phyloP scores from a whole-genome alignment of 2,797 vertebrate species.

The Lagorchestes hirsutus region DNA sequence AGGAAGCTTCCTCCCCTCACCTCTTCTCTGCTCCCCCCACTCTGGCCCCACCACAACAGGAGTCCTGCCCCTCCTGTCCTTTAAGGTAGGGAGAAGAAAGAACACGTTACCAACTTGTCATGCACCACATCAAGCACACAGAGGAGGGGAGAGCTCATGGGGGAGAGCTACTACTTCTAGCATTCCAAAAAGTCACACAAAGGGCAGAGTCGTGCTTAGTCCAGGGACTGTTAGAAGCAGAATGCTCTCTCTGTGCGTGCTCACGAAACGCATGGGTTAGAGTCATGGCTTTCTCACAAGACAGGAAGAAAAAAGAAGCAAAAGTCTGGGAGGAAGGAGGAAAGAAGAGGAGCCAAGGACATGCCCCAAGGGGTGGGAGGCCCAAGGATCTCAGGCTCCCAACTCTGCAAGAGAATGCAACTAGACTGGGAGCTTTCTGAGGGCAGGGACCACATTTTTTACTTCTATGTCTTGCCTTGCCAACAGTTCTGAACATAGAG shows the following conservation, averaged over 20 bases:
- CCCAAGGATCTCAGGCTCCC: constrained; percentile 12
- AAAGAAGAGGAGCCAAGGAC: constrained; percentile 36
- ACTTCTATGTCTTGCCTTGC: constrained; percentile 39
- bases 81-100: constrained; percentile 73
- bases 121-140: constrained; percentile 83
- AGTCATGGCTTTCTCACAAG: constrained; percentile 36
- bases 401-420: constrained; percentile 10
- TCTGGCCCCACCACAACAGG: constrained; percentile 39
- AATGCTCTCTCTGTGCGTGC: constrained; percentile 51
- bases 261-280: constrained; percentile 12
- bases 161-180: constrained; percentile 76
- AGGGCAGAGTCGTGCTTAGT: constrained; percentile 79
- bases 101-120: constrained; percentile 86
- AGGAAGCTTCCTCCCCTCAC: constrained; percentile 53
- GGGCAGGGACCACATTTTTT: neutral
- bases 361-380: constrained; percentile 21
- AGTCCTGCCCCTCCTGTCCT: constrained; percentile 65
- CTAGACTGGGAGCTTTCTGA: constrained; percentile 17
- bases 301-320: constrained; percentile 10
- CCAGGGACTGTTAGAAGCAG: constrained; percentile 73
- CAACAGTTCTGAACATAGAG: neutral
- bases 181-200: constrained; percentile 79
- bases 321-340: neutral
- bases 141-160: constrained; percentile 81
- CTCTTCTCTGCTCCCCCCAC: constrained; percentile 51